Conservation (phyloP, 1,140 invertebrate species). For the Orius insidiosus region DNA sequence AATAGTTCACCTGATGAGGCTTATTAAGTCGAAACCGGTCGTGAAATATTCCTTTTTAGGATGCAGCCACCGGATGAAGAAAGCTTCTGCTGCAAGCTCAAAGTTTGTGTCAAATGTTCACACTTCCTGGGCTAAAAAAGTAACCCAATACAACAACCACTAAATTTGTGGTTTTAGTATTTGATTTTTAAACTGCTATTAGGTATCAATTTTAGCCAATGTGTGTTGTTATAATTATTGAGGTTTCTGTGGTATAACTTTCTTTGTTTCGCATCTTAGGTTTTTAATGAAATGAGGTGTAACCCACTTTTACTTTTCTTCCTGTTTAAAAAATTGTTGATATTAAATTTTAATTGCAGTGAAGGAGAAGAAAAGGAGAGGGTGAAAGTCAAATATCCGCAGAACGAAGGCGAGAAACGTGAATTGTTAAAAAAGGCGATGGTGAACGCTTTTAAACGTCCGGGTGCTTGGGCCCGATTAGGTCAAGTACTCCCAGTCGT, state of each 20-base stretch:
- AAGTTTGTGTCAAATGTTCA: too few species aligned
- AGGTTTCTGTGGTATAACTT: not conserved
- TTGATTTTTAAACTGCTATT: too few species aligned
- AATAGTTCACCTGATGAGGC: too few species aligned
- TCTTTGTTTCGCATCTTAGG: not conserved
- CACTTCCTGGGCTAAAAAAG: too few species aligned
- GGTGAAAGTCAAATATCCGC: not conserved
- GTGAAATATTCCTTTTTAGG: too few species aligned
- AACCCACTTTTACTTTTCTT: not conserved
- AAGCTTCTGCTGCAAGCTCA: too few species aligned
- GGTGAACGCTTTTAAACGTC: conserved; percentile 28
- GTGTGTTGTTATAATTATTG: too few species aligned
- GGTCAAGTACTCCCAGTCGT: conserved; percentile 38
- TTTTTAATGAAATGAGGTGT: conserved; percentile 1
- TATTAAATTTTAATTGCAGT: not conserved
- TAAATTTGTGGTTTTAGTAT: too few species aligned
- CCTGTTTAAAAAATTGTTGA: not conserved
- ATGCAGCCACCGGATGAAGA: too few species aligned
- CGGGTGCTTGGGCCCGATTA: conserved; percentile 25
- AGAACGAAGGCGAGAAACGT: conserved; percentile 12
- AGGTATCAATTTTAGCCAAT: too few species aligned
- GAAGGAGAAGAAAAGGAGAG: conserved; percentile 11
- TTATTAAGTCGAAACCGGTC: too few species aligned
- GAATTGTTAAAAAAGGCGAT: conserved; percentile 25
- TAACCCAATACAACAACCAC: too few species aligned